Conservation (phyloP, 2,113 vertebrate genomes). For the Elephantulus edwardii region DNA sequence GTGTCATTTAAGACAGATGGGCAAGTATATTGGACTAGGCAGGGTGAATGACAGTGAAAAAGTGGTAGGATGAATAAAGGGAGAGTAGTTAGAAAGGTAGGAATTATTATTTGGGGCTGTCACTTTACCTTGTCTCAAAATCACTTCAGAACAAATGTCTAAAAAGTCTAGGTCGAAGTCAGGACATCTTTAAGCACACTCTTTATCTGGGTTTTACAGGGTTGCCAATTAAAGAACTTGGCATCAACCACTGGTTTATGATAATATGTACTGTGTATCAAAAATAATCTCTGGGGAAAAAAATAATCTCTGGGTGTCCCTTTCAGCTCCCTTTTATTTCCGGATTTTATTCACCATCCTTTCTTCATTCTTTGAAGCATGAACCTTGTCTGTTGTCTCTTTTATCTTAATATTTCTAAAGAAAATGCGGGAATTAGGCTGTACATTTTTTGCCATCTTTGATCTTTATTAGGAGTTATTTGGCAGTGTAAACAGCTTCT, state of each 20-base stretch:
- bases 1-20: not conserved
- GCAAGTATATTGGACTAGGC: not conserved
- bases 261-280: not conserved
- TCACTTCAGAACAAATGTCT: not conserved
- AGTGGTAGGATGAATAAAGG: not conserved
- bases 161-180: slow-evolving; percentile 4
- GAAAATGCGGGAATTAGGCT: not conserved
- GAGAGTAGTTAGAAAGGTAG: not conserved
- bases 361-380: not conserved
- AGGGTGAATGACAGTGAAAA: not conserved
- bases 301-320: not conserved
- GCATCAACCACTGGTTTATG: not conserved
- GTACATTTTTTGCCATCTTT: slow-evolving; percentile 9
- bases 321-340: not conserved
- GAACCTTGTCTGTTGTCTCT: too few relatives aligned
- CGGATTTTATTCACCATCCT: not conserved
- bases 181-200: not conserved
- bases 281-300: not conserved
- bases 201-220: too few relatives aligned
- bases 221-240: not conserved
- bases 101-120: not conserved
- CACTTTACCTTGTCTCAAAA: not conserved
- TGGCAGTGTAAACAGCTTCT: slow-evolving; percentile 23
- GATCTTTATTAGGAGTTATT: slow-evolving; percentile 3
- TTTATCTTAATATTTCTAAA: not conserved